Percentiles rank a stretch among this genome's conserved stretches.
Evolutionary conservation across 2,113 vertebrate genomes (phyloP).

Genomic region (Ondatra zibethicus): DNA sequence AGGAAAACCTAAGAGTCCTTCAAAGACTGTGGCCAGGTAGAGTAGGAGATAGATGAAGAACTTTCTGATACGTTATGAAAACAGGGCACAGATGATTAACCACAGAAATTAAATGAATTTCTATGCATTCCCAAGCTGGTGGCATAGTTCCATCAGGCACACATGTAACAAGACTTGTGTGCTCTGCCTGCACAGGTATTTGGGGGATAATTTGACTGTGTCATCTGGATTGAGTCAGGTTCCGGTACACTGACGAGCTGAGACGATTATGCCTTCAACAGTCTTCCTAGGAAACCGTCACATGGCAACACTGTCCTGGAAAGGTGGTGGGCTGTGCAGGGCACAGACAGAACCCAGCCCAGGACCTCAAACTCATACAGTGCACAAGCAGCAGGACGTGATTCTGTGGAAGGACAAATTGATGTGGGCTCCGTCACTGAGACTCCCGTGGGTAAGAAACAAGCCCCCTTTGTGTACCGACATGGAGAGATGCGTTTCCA

Average conservation of each 20-base stretch:
- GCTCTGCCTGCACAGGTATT: neutral
- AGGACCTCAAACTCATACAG: neutral
- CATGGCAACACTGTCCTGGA: neutral
- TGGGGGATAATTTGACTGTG: neutral
- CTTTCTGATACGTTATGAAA: neutral
- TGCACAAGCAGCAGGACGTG: rapidly evolving
- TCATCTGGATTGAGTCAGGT: neutral
- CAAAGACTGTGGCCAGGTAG: neutral
- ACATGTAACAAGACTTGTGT: rapidly evolving
- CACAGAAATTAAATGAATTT: neutral
- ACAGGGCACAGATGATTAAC: neutral
- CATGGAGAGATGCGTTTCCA: neutral
- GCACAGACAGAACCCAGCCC: neutral
- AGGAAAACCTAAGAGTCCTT: neutral
- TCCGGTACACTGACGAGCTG: too few species aligned
- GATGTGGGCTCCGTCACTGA: rapidly evolving
- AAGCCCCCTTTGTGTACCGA: neutral
- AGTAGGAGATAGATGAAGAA: neutral
- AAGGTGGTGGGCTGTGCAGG: too few species aligned
- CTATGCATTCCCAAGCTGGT: neutral
- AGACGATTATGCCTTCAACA: neutral
- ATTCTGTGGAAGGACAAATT: neutral
- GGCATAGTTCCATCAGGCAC: neutral
- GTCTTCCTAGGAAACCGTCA: neutral
- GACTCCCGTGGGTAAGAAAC: neutral